Conservation (phyloP, 2,888 invertebrate species). For the Euzophera pinguis region DNA sequence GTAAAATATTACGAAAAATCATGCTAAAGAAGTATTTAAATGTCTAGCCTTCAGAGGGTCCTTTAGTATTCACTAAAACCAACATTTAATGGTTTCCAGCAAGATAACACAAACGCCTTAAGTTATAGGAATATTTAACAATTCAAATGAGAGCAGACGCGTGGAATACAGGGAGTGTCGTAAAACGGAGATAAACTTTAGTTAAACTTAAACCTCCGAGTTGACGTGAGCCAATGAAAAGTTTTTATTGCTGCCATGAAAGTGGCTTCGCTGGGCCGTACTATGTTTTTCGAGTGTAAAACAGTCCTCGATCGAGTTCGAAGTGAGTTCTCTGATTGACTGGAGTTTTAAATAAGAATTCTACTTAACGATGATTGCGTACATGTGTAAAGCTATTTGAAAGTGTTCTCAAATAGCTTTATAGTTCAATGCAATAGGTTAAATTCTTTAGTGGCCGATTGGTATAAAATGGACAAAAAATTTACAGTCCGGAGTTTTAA, state of each 20-base stretch:
- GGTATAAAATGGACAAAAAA: too few relatives aligned
- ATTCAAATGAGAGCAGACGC: constrained; percentile 28
- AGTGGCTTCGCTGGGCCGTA: constrained; percentile 41
- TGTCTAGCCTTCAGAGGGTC: too few relatives aligned
- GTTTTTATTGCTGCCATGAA: constrained; percentile 64
- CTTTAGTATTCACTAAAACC: not conserved
- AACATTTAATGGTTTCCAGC: constrained; percentile 10
- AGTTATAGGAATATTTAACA: constrained; percentile 23
- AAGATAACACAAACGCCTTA: constrained; percentile 20
- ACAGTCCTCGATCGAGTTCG: not conserved
- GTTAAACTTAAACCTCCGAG: constrained; percentile 44
- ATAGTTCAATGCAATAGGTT: too few relatives aligned
- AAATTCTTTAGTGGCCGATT: too few relatives aligned
- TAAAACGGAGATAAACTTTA: constrained; percentile 65
- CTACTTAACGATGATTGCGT: too few relatives aligned
- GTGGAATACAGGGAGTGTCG: constrained; percentile 34
- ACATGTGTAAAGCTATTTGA: too few relatives aligned
- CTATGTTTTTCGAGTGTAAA: constrained; percentile 20
- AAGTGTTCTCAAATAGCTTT: too few relatives aligned
- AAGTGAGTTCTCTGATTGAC: not conserved
- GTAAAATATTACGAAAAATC: too few relatives aligned
- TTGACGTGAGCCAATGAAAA: constrained; percentile 61
- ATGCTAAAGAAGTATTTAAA: too few relatives aligned
- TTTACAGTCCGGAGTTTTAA: too few relatives aligned
- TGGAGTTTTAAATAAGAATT: not conserved